Evolutionary conservation across 2,797 vertebrate genomes (phyloP), one percentile per base, ranked within the genome.

Genomic region (Myripristis jacobus): DNA sequence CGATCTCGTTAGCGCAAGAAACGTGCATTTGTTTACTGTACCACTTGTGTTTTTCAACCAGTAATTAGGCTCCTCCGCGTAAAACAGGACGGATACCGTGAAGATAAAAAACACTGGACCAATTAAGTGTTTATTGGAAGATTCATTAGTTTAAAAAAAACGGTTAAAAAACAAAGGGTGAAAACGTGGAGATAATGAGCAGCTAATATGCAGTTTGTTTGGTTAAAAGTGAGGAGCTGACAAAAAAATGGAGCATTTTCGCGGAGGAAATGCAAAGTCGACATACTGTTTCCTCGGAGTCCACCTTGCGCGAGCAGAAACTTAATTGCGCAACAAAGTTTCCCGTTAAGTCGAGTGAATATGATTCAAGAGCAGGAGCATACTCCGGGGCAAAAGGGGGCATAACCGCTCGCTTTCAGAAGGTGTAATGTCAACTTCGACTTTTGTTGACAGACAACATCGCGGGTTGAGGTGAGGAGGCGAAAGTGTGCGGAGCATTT

Each of bases 301-400:
- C 80, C 89, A 87, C 83, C 83, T 86, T 82, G 66, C 82, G n/a
- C 81, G 50, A 80, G 85, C 82, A 19, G 4, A 62, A 62, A 62
- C 43, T 34, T 55, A 19, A 62, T 84, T 85, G 86, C 77, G 80
- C 84, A 87, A 89, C 80, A 85, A 90, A 87, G 63, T 87, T 92
- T 79, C 9, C 76, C 78, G 55, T 81, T 70, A 57, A 41, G 38
- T 82, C 52, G 25, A 52, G 25, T 11, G 53, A 4, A 4, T 53
- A 10, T 1, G 21, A 53, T 10, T 15, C 57, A 9, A 0, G 43
- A 19, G 31, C 21, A 22, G 9, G 6, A 8, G 38, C 51, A 0
- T 0, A 12, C 1, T 38, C 3, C 1, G 7, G 0, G 1, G 2
- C 31, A 4, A 18, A 1, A 9, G 1, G 7, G 25, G 0, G 9